phyloP scores from a whole-genome alignment of 2,888 invertebrate genomes.

The Meta bourneti region DNA sequence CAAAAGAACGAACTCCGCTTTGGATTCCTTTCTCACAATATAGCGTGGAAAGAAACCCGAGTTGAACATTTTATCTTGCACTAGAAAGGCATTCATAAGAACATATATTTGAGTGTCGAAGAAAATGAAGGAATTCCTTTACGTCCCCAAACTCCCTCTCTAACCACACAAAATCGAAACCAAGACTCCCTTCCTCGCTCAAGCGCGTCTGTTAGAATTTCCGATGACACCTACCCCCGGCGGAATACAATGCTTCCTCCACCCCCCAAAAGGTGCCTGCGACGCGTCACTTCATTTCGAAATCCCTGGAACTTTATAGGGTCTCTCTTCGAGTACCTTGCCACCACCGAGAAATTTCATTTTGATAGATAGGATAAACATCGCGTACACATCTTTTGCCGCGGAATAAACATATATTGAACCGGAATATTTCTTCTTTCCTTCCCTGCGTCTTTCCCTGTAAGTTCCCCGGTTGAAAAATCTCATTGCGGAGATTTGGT shows the following conservation, averaged over 20 bases:
- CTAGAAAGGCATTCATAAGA: not conserved
- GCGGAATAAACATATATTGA: not conserved
- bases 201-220: not conserved
- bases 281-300: conserved; percentile 6
- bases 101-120: not conserved
- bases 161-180: not conserved
- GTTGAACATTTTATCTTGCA: not conserved
- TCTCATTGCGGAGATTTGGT: conserved; percentile 50
- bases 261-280: not conserved
- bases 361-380: conserved; percentile 57
- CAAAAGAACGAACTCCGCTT: too few species aligned
- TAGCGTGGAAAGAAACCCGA: not conserved
- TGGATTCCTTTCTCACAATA: too few species aligned
- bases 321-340: not conserved
- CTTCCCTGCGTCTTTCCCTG: not conserved
- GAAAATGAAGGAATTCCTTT: not conserved
- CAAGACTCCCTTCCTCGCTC: not conserved
- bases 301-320: conserved; percentile 10
- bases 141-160: not conserved
- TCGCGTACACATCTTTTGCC: not conserved
- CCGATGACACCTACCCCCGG: not conserved
- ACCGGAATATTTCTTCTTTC: not conserved
- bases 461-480: conserved; percentile 36
- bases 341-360: conserved; percentile 40
- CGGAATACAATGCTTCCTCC: not conserved